Evolutionary conservation across 2,888 invertebrate genomes (phyloP), one percentile per base, ranked within the genome.

Genomic region (Mythimna albipuncta): DNA sequence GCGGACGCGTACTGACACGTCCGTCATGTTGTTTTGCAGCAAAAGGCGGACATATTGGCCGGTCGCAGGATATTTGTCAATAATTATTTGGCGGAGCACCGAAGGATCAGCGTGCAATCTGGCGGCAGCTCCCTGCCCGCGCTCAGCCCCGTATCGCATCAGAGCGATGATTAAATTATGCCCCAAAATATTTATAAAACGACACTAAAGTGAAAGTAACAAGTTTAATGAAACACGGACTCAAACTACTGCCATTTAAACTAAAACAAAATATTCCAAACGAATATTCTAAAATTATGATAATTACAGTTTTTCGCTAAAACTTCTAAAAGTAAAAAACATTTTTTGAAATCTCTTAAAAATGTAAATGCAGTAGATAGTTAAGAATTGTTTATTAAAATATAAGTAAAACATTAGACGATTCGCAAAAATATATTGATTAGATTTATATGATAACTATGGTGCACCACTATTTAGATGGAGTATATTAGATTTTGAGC

Each of bases 31-130:
- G 91, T 95, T 96, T 96, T 96, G 83, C 96, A 96, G 96, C 96
- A 96, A 96, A 96, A 96, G 93, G 96, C 96, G 94, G 96, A 96
- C 94, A 96, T 96, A 92, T 94, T 96, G 96, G 96, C 96, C 93
- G 96, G 96, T 89, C 96, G 96, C 92, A 94, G 96, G 93, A 96
- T 96, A 94, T 96, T 96, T 96, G 96, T 96, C 94, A 96, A 96
- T 96, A 96, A 96, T 96, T 96, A 96, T 96, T 96, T 96, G 96
- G 96, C 96, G 90, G 96, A 96, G 91, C 96, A 96, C 92, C 95
- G 96, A 91, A 94, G 96, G 93, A 96, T 96, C 96, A 96, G 96
- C 96, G 96, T 96, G 90, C 96, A 96, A 92, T 96, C 96, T 83
- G 96, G 96, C 85, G 96, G 95, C 88, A 94, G 95, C 91, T 96